These are phyloP conservation scores for Diadumene lineata DNA, from an alignment of 92 coral and sea anemone genomes.

Conservation along the genomic window DNA sequence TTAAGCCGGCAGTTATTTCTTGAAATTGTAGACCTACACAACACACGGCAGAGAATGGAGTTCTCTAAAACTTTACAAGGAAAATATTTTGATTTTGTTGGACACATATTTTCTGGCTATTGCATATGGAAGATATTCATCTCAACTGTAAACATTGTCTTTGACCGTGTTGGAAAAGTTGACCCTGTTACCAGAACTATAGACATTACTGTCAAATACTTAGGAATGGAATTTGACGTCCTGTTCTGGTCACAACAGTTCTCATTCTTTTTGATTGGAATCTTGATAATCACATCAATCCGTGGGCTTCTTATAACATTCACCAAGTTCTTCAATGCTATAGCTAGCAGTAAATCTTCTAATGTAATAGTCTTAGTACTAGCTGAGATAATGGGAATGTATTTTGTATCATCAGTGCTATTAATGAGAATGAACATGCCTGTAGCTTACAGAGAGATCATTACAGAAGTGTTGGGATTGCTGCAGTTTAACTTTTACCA, in stretches of 20 bases:
- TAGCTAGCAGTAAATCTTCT: conserved; percentile 97
- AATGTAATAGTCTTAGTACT: conserved; percentile 86
- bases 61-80: conserved; percentile 97
- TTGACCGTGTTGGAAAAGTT: conserved; percentile 96
- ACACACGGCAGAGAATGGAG: conserved; percentile 90
- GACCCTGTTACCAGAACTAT: conserved; percentile 98
- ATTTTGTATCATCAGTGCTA: conserved; percentile 94
- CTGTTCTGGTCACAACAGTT: conserved; percentile 97
- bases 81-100: conserved; percentile 93
- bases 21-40: conserved; percentile 91
- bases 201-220: conserved; percentile 93
- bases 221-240: conserved; percentile 88
- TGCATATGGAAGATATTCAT: conserved; percentile 99
- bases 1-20: conserved; percentile 95
- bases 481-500: conserved; percentile 97
- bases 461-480: conserved; percentile 93
- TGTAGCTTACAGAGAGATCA: conserved; percentile 84
- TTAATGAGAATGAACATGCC: conserved; percentile 99
- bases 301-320: conserved; percentile 94
- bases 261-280: conserved; percentile 89
- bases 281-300: conserved; percentile 94
- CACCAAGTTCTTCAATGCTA: conserved; percentile 97
- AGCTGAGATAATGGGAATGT: conserved; percentile 99
- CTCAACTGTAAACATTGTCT: conserved; percentile 95
- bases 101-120: conserved; percentile 95